Base-by-base conservation (phyloP, 2,113 vertebrate genomes). In the Helogale parvula region DNA sequence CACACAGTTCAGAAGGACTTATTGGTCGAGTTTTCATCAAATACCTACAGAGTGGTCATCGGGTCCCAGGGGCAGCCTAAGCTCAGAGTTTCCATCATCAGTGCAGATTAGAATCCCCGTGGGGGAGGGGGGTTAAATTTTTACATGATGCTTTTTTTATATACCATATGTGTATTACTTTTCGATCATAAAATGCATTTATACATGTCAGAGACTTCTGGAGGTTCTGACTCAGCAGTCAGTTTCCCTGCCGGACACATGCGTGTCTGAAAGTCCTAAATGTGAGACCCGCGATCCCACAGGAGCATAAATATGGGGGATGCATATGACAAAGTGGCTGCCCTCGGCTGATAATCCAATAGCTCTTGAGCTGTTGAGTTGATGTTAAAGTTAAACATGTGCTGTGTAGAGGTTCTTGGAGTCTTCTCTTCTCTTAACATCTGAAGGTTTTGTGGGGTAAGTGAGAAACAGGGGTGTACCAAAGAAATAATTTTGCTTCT, bases 241-340 rank as follows among this genome's bases (percentile, higher is more conserved):
- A 9, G 65, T 23, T 33, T 65, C 6, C 50, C 72, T n/a, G 3
- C 14, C 31, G 41, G 54, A 71, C 52, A 4, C 11, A 50, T 1
- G 35, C 9, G 1, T 65, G n/a, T 17, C 71, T 35, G 68, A 11
- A 33, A 65, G 16, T 60, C 72, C 16, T 33, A 15, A 17, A 15
- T 45, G 84, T 69, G 27, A 50, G 25, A 4, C 33, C 65, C 3
- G 15, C 8, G 3, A 0, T 72, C 35, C 77, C 65, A 9, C 2
- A 0, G 33, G 38, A 14, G 50, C 25, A 14, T 41, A 15, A 35
- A 12, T 19, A 6, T 0, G 81, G 68, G 7, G 17, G 17, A 9
- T 12, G 41, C 14, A 47, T 1, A 5, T 4, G 27, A 84, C 31
- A 52, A 6, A 52, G 14, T 11, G 7, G 68, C 69, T 23, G 3